Evolutionary conservation across 2,113 vertebrate genomes (phyloP), one percentile per base, ranked within the genome.

Genomic region (Siniperca chuatsi): DNA sequence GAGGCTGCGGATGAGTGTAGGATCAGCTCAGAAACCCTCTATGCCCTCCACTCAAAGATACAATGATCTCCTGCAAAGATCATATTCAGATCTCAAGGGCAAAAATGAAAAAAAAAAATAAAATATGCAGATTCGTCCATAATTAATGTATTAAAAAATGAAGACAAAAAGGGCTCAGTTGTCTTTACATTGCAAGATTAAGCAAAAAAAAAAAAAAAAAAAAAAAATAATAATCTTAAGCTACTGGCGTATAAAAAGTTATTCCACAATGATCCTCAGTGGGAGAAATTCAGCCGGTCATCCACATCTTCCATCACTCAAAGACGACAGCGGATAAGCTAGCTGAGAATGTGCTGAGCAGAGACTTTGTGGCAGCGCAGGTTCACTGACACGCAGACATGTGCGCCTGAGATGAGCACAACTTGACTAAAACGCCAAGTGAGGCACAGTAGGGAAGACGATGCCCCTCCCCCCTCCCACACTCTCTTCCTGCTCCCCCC

Each of bases 381-480:
- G 69, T 40, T 85, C 66, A 67, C 74, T 44, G 78, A 85, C 90
- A 48, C 6, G 29, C 76, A 62, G 55, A 87, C 89, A 78, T 85
- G 86, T 82, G 83, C 20, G 18, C 35, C 42, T 4, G 37, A 90
- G 67, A 92, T n/a, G 78, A 87, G 75, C 81, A 70, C 86, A 81
- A 88, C 88, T 86, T 82, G 55, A 89, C 84, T 82, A 57, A 61
- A 70, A 87, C 54, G 37, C 75, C 60, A 85, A 84, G 80, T 75
- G 81, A 84, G 76, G 85, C 55, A 76, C 55, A 76, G 72, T 25
- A n/a, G 44, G 50, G 75, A 78, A 61, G 84, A 73, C 11, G 73
- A 87, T 6, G 82, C 90, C 86, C 91, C 92, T 88, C 93, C 87
- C 87, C 82, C 84, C 52, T 50, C 50, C 72, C 65, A 13, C 61